Percentiles rank a stretch among this genome's conserved stretches.
Evolutionary conservation across 2,797 vertebrate genomes (phyloP).

Genomic region (Mormyrus proboscirostris): DNA sequence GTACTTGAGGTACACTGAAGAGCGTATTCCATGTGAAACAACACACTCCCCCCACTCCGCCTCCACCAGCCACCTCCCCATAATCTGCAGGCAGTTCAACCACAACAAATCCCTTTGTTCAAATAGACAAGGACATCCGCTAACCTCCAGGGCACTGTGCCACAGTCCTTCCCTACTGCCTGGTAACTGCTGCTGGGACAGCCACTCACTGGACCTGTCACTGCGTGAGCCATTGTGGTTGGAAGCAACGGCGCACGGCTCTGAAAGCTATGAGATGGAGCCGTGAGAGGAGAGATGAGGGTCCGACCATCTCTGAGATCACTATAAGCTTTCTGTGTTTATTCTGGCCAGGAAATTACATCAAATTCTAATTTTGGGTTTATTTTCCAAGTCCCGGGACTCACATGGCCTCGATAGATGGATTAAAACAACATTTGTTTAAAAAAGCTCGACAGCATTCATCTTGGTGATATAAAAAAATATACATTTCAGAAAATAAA

Average conservation of each 20-base stretch:
- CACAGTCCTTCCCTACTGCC: constrained; percentile 8
- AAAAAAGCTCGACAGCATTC: not conserved
- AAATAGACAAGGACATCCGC: constrained; percentile 19
- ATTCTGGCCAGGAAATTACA: not conserved
- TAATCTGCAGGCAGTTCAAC: not conserved
- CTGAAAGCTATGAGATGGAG: not conserved
- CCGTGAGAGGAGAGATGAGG: not conserved
- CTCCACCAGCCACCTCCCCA: not conserved
- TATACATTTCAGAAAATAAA: not conserved
- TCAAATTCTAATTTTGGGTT: not conserved
- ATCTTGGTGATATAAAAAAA: not conserved
- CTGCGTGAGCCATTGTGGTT: not conserved
- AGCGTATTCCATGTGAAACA: not conserved
- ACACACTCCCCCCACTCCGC: not conserved
- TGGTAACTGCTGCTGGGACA: not conserved
- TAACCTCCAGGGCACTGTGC: not conserved
- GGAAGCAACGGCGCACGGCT: not conserved
- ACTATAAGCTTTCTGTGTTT: not conserved
- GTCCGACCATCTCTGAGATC: not conserved
- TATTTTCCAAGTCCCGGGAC: not conserved
- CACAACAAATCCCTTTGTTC: constrained; percentile 11
- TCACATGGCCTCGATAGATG: not conserved
- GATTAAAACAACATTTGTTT: not conserved
- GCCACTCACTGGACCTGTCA: not conserved
- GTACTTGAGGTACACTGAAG: not conserved